Percentiles rank a stretch among this genome's conserved stretches.
Conservation (phyloP, 2,888 invertebrate species). For the Acholoe squamosa region DNA sequence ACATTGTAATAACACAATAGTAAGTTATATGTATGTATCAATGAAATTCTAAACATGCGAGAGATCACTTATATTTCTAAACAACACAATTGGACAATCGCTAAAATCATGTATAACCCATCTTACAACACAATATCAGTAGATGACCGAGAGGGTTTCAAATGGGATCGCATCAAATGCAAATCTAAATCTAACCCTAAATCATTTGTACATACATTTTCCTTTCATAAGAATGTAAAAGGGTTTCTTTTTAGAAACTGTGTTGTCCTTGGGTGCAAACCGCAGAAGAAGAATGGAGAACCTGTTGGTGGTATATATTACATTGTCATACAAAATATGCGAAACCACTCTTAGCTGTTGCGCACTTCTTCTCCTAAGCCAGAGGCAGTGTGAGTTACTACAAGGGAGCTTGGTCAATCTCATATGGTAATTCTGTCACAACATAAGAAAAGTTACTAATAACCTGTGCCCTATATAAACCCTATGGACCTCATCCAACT, state of each 20-base stretch:
- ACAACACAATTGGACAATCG: slow-evolving; percentile 48
- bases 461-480: slow-evolving; percentile 47
- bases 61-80: slow-evolving; percentile 45
- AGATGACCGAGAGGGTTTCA: slow-evolving; percentile 10
- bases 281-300: slow-evolving; percentile 55
- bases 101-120: slow-evolving; percentile 42
- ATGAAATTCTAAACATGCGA: slow-evolving; percentile 21
- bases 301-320: slow-evolving; percentile 53
- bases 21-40: slow-evolving; percentile 9
- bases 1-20: slow-evolving; percentile 41
- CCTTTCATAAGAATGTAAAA: slow-evolving; percentile 7
- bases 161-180: slow-evolving; percentile 49
- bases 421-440: slow-evolving; percentile 59
- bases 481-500: slow-evolving; percentile 30
- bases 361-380: background rate
- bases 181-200: slow-evolving; percentile 38
- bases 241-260: slow-evolving; percentile 13
- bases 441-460: background rate
- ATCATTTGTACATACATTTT: slow-evolving; percentile 7
- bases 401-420: slow-evolving; percentile 34
- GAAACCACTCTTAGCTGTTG: slow-evolving; percentile 12
- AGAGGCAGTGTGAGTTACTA: slow-evolving; percentile 1
- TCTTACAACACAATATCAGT: slow-evolving; percentile 53
- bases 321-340: slow-evolving; percentile 23
- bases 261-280: background rate